Evolutionary conservation across 2,888 invertebrate genomes (phyloP).

Genomic region (Leptinotarsa peninsularis): DNA sequence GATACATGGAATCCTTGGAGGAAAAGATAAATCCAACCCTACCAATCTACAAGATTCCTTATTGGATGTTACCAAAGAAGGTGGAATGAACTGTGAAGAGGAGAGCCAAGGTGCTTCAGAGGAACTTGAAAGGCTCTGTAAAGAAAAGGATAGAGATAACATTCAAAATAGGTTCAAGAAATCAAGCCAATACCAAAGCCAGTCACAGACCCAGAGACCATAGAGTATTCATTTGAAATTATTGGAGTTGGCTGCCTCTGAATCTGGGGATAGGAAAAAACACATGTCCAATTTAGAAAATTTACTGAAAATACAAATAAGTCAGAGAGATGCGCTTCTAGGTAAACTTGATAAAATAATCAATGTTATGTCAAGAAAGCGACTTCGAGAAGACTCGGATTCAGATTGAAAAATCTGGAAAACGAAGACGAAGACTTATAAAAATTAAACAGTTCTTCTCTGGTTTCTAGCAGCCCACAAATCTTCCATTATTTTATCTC

Average conservation of each 20-base stretch:
- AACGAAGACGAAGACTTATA: background rate
- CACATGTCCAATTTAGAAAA: background rate
- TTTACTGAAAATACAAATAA: background rate
- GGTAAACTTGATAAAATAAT: conserved; percentile 4
- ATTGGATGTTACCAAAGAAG: background rate
- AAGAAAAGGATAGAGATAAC: background rate
- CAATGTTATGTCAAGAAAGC: conserved; percentile 11
- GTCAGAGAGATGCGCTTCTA: conserved; percentile 7
- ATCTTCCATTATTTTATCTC: background rate
- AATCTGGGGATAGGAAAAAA: conserved; percentile 7
- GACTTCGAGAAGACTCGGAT: background rate
- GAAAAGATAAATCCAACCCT: conserved; percentile 8
- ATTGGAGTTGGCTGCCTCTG: conserved; percentile 6
- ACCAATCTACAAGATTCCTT: conserved; percentile 1
- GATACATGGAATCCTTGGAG: conserved; percentile 2
- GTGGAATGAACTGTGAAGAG: conserved; percentile 1
- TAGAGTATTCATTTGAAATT: background rate
- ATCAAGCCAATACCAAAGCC: conserved; percentile 12
- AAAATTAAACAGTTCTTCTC: background rate
- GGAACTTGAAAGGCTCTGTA: background rate
- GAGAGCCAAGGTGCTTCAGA: background rate
- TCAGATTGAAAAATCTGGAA: background rate
- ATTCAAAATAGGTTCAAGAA: conserved; percentile 9
- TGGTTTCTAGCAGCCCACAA: background rate
- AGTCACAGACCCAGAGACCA: conserved; percentile 2